A percentile compares a stretch with the other conserved stretches of the same genome.
Conservation (phyloP, 2,113 vertebrate species). For the Phylloscopus whistleri region DNA sequence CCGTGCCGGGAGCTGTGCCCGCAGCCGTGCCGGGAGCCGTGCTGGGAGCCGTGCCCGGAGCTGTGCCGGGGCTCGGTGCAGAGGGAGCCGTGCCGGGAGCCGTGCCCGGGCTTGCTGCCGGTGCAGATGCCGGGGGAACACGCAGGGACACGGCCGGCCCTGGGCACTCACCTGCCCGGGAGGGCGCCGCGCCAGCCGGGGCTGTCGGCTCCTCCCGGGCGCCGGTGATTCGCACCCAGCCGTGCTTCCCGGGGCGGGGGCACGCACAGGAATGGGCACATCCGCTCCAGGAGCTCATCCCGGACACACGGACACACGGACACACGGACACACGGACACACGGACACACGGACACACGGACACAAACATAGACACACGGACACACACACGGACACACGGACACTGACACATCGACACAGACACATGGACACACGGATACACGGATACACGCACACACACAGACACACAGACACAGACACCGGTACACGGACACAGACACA, state of each 20-base stretch:
- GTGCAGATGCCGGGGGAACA: background rate
- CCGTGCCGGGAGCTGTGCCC: background rate
- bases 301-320: background rate
- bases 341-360: too few species aligned
- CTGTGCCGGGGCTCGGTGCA: too few species aligned
- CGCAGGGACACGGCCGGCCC: background rate
- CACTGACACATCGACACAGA: too few species aligned
- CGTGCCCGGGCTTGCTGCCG: background rate
- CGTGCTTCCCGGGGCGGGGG: accelerated
- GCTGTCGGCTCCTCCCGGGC: background rate
- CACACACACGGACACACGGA: too few species aligned
- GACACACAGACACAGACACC: too few species aligned
- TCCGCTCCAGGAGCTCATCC: background rate
- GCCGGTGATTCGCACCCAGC: background rate
- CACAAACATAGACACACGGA: background rate
- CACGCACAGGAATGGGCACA: background rate
- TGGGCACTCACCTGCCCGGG: background rate
- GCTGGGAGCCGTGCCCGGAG: too few species aligned
- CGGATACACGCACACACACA: too few species aligned
- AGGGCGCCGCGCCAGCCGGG: accelerated
- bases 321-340: background rate
- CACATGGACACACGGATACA: too few species aligned
- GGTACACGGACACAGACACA: too few species aligned
- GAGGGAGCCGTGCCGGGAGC: background rate
- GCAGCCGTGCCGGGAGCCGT: too few species aligned